Percentiles rank a stretch among this genome's conserved stretches.
phyloP scores from a whole-genome alignment of 2,888 invertebrate genomes.

The Agrotis clavis region DNA sequence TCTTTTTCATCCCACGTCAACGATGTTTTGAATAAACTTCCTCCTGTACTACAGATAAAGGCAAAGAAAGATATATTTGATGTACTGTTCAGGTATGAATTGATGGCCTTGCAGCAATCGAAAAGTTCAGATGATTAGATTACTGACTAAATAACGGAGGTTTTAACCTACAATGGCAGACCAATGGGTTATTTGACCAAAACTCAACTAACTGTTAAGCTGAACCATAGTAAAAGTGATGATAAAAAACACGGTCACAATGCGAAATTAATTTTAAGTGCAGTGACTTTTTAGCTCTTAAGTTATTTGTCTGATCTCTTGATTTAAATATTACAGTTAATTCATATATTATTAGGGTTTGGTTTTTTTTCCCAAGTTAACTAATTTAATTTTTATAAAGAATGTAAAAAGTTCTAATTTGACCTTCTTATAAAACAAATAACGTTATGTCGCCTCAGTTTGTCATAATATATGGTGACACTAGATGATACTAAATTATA shows the following conservation, averaged over 20 bases:
- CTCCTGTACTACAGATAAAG: constrained; percentile 16
- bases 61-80: constrained; percentile 20
- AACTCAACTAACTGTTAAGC: too few species aligned
- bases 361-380: background rate
- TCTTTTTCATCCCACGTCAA: constrained; percentile 13
- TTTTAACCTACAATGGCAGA: background rate
- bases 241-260: too few species aligned
- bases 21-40: constrained; percentile 23
- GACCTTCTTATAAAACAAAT: too few species aligned
- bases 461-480: too few species aligned
- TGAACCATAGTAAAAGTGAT: background rate
- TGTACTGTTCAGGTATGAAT: constrained; percentile 17
- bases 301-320: background rate
- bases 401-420: too few species aligned
- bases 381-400: too few species aligned
- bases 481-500: too few species aligned
- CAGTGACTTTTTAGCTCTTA: too few species aligned
- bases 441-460: too few species aligned
- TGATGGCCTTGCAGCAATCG: constrained; percentile 15
- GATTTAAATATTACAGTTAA: background rate
- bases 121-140: background rate
- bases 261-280: too few species aligned
- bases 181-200: too few species aligned
- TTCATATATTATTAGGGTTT: background rate
- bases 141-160: too few species aligned